phyloP scores from a whole-genome alignment of 2,888 invertebrate genomes.

The Lepetodrilus schrolli region DNA sequence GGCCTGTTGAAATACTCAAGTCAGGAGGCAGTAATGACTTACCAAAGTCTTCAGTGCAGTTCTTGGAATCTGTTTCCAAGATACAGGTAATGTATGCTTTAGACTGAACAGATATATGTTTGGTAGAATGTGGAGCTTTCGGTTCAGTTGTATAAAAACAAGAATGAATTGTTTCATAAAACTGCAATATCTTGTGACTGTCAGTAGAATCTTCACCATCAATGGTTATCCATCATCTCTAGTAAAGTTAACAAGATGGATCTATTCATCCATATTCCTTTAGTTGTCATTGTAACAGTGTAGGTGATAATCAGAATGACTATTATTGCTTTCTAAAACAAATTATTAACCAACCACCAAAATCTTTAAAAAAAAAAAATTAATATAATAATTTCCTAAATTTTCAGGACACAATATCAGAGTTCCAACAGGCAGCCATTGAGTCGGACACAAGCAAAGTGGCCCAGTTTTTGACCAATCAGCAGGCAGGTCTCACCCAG shows the following conservation, averaged over 20 bases:
- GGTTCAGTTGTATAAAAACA: no score
- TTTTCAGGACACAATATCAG: constrained; percentile 12
- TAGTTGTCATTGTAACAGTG: no score
- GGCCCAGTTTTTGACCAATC: not conserved
- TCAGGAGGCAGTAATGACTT: constrained; percentile 28
- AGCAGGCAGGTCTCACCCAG: not conserved
- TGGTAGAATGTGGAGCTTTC: no score
- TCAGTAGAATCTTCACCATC: no score
- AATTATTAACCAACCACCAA: not conserved
- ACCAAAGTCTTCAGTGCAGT: constrained; percentile 38
- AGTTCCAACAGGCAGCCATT: constrained; percentile 12
- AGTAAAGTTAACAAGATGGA: no score
- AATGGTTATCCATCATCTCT: no score
- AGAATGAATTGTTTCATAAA: no score
- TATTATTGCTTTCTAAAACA: not conserved
- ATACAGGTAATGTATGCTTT: constrained; percentile 37
- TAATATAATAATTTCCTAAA: not conserved
- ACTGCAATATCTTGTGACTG: no score
- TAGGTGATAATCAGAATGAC: no score
- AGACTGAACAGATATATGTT: no score
- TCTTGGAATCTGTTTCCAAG: constrained; percentile 39
- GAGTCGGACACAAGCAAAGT: constrained; percentile 12
- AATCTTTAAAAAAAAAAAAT: not conserved
- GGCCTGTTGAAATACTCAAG: constrained; percentile 39
- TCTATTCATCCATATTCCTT: no score